Evolutionary conservation across 2,797 vertebrate genomes (phyloP), one percentile per base, ranked within the genome.

Genomic region (Schizopygopsis pylzovi): DNA sequence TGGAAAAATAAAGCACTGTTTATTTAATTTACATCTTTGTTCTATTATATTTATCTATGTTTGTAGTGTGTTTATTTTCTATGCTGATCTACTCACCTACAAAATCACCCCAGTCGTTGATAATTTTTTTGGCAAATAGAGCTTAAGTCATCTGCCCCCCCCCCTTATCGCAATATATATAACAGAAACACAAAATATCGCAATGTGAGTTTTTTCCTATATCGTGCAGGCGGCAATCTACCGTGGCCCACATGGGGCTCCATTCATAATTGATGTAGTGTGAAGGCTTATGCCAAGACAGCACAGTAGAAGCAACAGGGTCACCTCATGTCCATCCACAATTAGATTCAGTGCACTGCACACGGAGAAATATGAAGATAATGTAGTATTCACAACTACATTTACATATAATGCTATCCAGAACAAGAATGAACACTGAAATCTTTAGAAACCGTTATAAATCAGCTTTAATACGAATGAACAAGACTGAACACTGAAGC

Each of bases 221-320:
- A 45, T 45, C 43, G 2, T 45, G 43, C 43, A 45, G 43, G 9
- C 61, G 83, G 76, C 71, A 83, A 79, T 72, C 45, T 76, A 90
- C 92, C 90, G 39, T 41, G 87, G 88, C 89, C 91, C 91, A 91
- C 90, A 91, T 82, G 88, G 85, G 89, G 90, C 89, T 70, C 90
- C 81, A 92, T 94, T 92, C 90, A 93, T 93, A 94, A 95, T 94
- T 95, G 90, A 95, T 81, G 45, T 76, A 61, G 79, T 83, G 86
- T 84, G 87, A 89, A 86, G 67, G 71, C 86, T 81, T 47, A 79
- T 61, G 73, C 83, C 59, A 79, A 85, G 41, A 86, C 85, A 75
- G 43, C 67, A 78, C 65, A 82, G 18, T 43, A 61, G 39, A 61
- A 56, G 72, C 59, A 79, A 85, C 78, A 72, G 28, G 59, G 80